Evolutionary conservation across 2,888 invertebrate genomes (phyloP), one percentile per base, ranked within the genome.

Genomic region (Gymnoscelis rufifasciata): DNA sequence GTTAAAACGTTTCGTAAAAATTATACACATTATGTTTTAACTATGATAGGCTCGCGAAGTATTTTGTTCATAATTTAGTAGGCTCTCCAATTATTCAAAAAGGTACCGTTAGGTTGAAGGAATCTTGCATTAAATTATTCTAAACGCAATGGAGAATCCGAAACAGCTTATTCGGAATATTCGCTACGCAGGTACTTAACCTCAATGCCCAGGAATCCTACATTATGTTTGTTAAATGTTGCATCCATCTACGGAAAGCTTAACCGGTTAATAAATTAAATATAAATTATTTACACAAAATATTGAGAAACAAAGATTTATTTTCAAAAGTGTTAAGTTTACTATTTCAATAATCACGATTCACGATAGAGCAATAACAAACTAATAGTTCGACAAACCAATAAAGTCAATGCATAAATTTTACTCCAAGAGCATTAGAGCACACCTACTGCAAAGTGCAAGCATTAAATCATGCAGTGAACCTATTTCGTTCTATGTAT

Each of bases 121-220:
- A 53, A 45, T 56, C 49, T 48, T 41, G 45, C 35, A 46, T 51
- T 51, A 57, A 52, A 48, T 47, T 47, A 49, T 54, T 31, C 43
- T 43, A 31, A 31, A 33, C 36, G 38, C 50, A 43, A 45, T 41
- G 47, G 51, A 47, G 50, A 48, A 46, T 43, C 48, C 39, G 59
- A 64, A 66, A 76, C 74, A 75, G 74, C 79, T 82, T 48, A 48
- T 43, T 29, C 38, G 8, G 38, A 24, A 12, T 71, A 79, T 75
- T 83, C 71, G 69, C 73, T 76, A 67, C 68, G 66, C 66, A 64
- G 66, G 65, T 68, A 76, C 68, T 78, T 83, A 79, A 84, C 81
- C 81, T 56, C 68, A 54, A 72, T 72, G 75, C 76, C 74, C 74
- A 70, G 73, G 63, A 77, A 19, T 75, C 74, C 74, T 69, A 72